phyloP scores from a whole-genome alignment of 2,888 invertebrate genomes.

The Pollenia labialis region DNA sequence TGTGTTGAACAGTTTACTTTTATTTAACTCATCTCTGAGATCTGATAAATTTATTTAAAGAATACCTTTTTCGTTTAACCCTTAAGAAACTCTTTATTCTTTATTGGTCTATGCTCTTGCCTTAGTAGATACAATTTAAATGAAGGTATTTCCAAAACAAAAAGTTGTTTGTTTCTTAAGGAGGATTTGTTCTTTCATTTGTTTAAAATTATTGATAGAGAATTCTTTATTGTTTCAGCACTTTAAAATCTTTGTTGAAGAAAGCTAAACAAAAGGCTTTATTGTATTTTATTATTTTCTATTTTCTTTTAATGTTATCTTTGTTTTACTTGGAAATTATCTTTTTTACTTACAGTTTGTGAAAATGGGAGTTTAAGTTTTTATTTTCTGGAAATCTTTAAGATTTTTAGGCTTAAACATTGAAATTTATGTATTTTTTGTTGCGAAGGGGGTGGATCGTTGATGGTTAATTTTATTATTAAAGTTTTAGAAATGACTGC shows the following conservation, averaged over 20 bases:
- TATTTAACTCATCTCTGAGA: neutral
- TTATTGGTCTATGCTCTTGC: neutral
- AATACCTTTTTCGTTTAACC: conserved; percentile 24
- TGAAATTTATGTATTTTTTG: too few relatives aligned
- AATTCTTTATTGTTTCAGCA: conserved; percentile 24
- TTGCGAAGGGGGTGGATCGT: too few relatives aligned
- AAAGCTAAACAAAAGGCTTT: conserved; percentile 34
- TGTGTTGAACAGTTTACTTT: neutral
- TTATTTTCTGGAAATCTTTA: too few relatives aligned
- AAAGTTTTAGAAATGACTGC: too few relatives aligned
- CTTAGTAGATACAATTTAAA: neutral
- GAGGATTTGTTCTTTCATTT: conserved; percentile 14
- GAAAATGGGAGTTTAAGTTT: too few relatives aligned
- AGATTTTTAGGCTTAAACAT: too few relatives aligned
- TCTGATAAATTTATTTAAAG: conserved; percentile 1
- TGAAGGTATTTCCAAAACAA: conserved; percentile 7
- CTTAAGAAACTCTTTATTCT: conserved; percentile 1
- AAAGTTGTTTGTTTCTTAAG: conserved; percentile 19
- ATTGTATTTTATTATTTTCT: neutral
- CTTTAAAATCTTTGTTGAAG: conserved; percentile 10
- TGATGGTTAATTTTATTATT: too few relatives aligned
- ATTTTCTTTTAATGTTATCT: neutral
- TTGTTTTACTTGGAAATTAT: conserved; percentile 8
- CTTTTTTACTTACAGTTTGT: neutral
- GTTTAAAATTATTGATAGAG: neutral